Conservation (phyloP, 2,888 invertebrate species). For the Pinctada fucata region DNA sequence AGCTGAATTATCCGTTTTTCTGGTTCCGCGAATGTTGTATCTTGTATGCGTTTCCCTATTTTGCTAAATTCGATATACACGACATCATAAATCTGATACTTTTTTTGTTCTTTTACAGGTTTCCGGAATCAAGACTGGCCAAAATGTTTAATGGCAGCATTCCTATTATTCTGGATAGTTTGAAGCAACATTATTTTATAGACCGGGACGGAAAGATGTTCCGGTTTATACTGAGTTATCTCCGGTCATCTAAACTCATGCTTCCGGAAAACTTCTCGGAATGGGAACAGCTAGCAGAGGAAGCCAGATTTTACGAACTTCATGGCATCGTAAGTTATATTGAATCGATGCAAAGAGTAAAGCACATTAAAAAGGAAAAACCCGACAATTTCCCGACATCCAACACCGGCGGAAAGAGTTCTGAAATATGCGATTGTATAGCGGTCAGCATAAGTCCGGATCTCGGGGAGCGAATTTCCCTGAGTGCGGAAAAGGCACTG, state of each 20-base stretch:
- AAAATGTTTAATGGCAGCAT: constrained; percentile 96
- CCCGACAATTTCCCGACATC: constrained; percentile 39
- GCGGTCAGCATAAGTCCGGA: constrained; percentile 89
- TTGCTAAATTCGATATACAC: no score
- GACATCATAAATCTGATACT: background rate
- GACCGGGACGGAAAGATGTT: constrained; percentile 99
- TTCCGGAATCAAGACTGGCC: constrained; percentile 92
- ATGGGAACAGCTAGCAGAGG: constrained; percentile 90
- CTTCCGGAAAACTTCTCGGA: constrained; percentile 92
- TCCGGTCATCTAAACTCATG: constrained; percentile 92
- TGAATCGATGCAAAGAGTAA: constrained; percentile 56
- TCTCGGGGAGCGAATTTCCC: constrained; percentile 87
- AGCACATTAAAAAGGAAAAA: constrained; percentile 56
- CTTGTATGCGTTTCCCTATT: no score
- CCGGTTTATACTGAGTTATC: constrained; percentile 96
- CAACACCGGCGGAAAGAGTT: constrained; percentile 37
- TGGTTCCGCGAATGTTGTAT: no score
- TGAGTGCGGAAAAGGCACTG: constrained; percentile 87
- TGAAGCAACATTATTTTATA: constrained; percentile 99
- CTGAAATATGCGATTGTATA: constrained; percentile 84
- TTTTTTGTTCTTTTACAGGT: constrained; percentile 81
- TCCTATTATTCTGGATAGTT: constrained; percentile 94
- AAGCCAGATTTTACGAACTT: constrained; percentile 93
- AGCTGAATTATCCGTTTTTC: no score
- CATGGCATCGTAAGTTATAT: constrained; percentile 78